These are phyloP conservation scores for Periophthalmodon schlosseri DNA, from an alignment of 2,113 vertebrate genomes.

Conservation along the genomic window DNA sequence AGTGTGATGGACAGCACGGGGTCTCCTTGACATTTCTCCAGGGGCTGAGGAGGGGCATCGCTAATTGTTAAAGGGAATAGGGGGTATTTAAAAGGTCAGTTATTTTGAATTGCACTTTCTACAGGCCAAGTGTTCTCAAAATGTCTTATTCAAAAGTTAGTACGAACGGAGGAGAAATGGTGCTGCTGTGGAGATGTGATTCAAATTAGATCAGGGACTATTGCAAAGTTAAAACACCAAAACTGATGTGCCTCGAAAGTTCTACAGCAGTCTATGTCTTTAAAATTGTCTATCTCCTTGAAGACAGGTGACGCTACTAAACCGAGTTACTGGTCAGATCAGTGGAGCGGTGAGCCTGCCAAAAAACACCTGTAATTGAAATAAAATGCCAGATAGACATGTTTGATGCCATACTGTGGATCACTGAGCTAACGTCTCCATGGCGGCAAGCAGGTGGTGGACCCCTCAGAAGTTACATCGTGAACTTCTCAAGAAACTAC, in stretches of 20 bases:
- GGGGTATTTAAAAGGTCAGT: slow-evolving; percentile 16
- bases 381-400: too few relatives aligned
- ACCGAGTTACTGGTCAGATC: too few relatives aligned
- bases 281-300: too few relatives aligned
- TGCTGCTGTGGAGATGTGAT: background rate
- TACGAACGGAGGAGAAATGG: background rate
- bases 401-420: too few relatives aligned
- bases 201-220: background rate
- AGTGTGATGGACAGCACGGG: slow-evolving; percentile 70
- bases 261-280: too few relatives aligned
- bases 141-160: background rate
- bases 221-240: too few relatives aligned
- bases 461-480: background rate
- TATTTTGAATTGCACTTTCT: slow-evolving; percentile 14
- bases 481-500: background rate
- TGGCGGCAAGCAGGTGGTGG: background rate
- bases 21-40: slow-evolving; percentile 73
- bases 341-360: too few relatives aligned
- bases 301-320: too few relatives aligned
- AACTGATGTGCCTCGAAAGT: too few relatives aligned
- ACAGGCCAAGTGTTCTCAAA: background rate
- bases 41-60: slow-evolving; percentile 45
- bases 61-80: slow-evolving; percentile 48
- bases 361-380: too few relatives aligned
- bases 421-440: too few relatives aligned